Base-by-base conservation (phyloP, 53 echinoderm and acorn worm species). In the Luidia sarsii region DNA sequence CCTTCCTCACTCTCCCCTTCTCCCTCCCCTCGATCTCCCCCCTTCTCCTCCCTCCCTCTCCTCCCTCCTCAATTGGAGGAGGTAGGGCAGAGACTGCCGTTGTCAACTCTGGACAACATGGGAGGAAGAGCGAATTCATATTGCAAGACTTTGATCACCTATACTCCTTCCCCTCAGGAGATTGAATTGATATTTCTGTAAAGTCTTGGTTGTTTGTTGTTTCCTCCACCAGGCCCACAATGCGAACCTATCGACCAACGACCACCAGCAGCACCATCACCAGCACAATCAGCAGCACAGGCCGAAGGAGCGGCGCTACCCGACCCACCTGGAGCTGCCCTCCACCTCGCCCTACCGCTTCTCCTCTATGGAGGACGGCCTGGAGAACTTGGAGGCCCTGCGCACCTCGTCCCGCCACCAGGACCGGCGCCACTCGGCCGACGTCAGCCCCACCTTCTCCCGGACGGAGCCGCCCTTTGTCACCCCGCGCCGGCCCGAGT, bases 341-440 rank as follows among this genome's bases (percentile, higher is more conserved):
- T 89, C 89, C 57, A 97, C 91, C 62, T 91, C 93, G n/a, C 93
- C 93, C 0, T 97, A 89, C 75, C 86, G 70, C 67, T 94, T 97
- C 79, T 94, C 94, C 57, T 97, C 99, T 53, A 97, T 97, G 99
- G 99, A 97, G 82, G 99, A 97, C 4, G 99, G 99, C 10, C 77
- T 97, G 22, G 97, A 97, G 71, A 90, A 97, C 61, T 69, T 89
- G 3, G 99, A 97, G 67, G 83, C 99, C 7, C 89, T 87, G 67
- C 79, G 66, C 49, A 60, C 41, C 64, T 70, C 68, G 13, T 39
- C 53, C 38, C 49, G 60, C 2, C 68, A 82, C 3, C 85, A 75
- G 2, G 85, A 77, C 77, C 75, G 85, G 30, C 67, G 65, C 20
- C 79, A 85, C 48, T 68, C 75, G 1, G 88, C 82, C 7, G 88